These are phyloP conservation scores for Leucophora obtusa DNA, from an alignment of 2,888 invertebrate species.

Conservation along the genomic window DNA sequence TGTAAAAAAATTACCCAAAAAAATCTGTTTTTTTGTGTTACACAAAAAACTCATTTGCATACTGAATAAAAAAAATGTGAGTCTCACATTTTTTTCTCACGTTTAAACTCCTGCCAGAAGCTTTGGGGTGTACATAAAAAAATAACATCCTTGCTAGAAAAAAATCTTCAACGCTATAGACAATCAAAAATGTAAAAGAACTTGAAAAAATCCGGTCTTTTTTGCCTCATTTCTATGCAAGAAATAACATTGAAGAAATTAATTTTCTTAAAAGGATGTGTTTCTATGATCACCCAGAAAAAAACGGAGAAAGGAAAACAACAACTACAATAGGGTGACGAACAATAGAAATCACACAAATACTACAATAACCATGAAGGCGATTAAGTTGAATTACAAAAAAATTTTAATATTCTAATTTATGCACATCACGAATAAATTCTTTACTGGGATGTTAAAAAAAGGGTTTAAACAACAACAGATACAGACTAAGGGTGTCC, in stretches of 20 bases:
- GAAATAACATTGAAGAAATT: constrained; percentile 65
- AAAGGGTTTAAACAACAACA: constrained; percentile 48
- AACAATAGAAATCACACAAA: constrained; percentile 29
- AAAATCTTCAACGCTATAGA: constrained; percentile 52
- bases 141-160: constrained; percentile 11
- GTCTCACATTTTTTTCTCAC: constrained; percentile 60
- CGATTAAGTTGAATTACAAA: constrained; percentile 18
- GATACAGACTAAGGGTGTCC: constrained; percentile 36
- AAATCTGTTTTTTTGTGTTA: constrained; percentile 35
- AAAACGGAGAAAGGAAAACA: constrained; percentile 11
- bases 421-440: constrained; percentile 54
- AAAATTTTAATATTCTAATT: constrained; percentile 40
- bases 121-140: constrained; percentile 22
- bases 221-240: constrained; percentile 76
- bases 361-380: constrained; percentile 16
- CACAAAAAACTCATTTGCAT: constrained; percentile 62
- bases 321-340: neutral
- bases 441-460: constrained; percentile 34
- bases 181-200: constrained; percentile 44
- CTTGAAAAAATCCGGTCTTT: constrained; percentile 73
- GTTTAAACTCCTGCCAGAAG: constrained; percentile 11
- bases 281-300: constrained; percentile 19
- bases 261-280: constrained; percentile 57
- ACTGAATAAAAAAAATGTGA: constrained; percentile 56
- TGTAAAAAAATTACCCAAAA: constrained; percentile 58